Evolutionary conservation across 1,140 invertebrate species (phyloP), one percentile per base, ranked within the genome.

Genomic region (Drosophila leontia): DNA sequence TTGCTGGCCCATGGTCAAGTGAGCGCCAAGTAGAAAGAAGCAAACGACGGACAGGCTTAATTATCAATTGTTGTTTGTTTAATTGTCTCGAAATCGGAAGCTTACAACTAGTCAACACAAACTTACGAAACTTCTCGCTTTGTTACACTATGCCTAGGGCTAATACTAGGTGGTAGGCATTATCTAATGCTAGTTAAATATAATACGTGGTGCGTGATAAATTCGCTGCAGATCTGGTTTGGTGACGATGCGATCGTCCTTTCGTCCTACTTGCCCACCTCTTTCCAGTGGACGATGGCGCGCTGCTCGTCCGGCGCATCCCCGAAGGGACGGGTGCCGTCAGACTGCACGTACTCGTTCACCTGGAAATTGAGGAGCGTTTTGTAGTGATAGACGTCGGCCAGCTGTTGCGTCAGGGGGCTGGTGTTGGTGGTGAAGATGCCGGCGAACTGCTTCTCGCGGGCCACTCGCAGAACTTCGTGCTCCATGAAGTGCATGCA

Each of bases 341-440:
- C 95, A 1, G 94, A 90, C 47, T 95, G 95, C 1, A 96, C 93
- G 86, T 96, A 97, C 82, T 96, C 93, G 82, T 97, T 97, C 7
- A 97, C 95, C 94, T 97, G 96, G 88, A 96, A 97, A 85, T 97
- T 96, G 34, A 95, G 86, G 62, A 97, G 93, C 2, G 95, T 95
- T 93, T 97, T 94, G 85, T 97, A 98, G n/a, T 95, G 95, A 56
- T 96, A 95, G n/a, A 97, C 94, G 75, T 97, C 96, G 2, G 96
- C 96, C 26, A 98, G 93, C 96, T 97, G 97, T 95, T 92, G 82
- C 29, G 97, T 98, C 15, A 98, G 93, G 0, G 96, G 96, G 91
- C 95, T 97, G 7, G 97, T 97, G 86, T 98, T 98, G 3, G 96
- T 97, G 1, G 97, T 97, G 65, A 98, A 96, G 23, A 98, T 95